Conservation (phyloP, 2,113 vertebrate genomes). For the Aphyosemion australe region DNA sequence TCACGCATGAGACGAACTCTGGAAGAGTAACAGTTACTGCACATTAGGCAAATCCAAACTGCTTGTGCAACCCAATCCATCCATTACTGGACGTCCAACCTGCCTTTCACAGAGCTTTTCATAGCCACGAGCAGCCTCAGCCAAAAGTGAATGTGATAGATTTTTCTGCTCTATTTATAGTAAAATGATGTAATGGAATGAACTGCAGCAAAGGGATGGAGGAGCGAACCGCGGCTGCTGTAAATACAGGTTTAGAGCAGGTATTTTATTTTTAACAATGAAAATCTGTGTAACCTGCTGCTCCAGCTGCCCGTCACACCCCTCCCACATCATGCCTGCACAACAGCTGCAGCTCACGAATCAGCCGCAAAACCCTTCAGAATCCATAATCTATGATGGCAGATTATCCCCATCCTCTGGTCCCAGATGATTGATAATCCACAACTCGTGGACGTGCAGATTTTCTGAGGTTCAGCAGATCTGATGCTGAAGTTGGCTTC, state of each 20-base stretch:
- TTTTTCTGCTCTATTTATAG: slow-evolving; percentile 56
- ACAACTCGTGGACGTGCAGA: not conserved
- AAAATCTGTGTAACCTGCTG: slow-evolving; percentile 42
- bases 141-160: slow-evolving; percentile 60
- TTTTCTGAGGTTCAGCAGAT: not conserved
- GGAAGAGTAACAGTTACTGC: slow-evolving; percentile 13
- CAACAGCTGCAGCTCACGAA: slow-evolving; percentile 53
- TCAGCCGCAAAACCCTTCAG: slow-evolving; percentile 13
- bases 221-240: not conserved
- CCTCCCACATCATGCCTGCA: slow-evolving; percentile 46
- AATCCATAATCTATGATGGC: slow-evolving; percentile 18
- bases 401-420: not conserved
- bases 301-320: slow-evolving; percentile 62
- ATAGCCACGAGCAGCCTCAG: slow-evolving; percentile 28
- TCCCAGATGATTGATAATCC: not conserved
- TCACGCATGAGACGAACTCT: slow-evolving; percentile 4
- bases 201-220: slow-evolving; percentile 19
- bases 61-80: slow-evolving; percentile 34
- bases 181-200: slow-evolving; percentile 21
- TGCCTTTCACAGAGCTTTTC: slow-evolving; percentile 46
- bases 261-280: slow-evolving; percentile 36
- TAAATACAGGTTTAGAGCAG: slow-evolving; percentile 10
- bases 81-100: slow-evolving; percentile 33
- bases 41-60: slow-evolving; percentile 13
- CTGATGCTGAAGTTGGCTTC: not conserved